Evolutionary conservation across 2,113 vertebrate species (phyloP).

Genomic region (Corythaeola cristata): DNA sequence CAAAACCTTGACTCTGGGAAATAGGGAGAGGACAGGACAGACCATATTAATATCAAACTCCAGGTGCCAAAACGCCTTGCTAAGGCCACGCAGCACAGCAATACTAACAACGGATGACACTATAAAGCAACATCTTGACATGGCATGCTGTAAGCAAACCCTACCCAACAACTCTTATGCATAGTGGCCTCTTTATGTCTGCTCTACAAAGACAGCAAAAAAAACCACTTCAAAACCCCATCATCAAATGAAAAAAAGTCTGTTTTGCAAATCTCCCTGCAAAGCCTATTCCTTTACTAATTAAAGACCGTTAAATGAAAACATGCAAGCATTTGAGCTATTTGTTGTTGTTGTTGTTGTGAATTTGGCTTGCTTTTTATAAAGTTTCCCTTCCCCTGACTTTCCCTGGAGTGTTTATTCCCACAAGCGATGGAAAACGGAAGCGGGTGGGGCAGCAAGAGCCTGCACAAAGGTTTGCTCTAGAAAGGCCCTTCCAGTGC

Average conservation of each 20-base stretch:
- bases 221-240: conserved; percentile 24
- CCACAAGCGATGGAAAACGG: conserved; percentile 47
- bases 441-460: background rate
- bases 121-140: background rate
- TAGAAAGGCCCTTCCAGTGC: background rate
- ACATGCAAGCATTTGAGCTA: conserved; percentile 20
- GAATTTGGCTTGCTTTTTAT: conserved; percentile 44
- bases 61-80: background rate
- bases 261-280: conserved; percentile 41
- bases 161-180: background rate
- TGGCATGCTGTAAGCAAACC: background rate
- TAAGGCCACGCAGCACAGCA: background rate
- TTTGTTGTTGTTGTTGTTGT: conserved; percentile 37
- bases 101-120: background rate
- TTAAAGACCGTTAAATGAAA: conserved; percentile 56
- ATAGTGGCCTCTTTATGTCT: background rate
- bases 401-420: conserved; percentile 38
- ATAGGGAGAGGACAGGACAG: background rate
- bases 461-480: background rate
- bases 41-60: background rate
- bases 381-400: conserved; percentile 56
- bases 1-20: background rate
- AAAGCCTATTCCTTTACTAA: conserved; percentile 60
- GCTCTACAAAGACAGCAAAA: background rate
- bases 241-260: conserved; percentile 30